Evolutionary conservation across 2,888 invertebrate species (phyloP).

Genomic region (Ariolimax columbianus): DNA sequence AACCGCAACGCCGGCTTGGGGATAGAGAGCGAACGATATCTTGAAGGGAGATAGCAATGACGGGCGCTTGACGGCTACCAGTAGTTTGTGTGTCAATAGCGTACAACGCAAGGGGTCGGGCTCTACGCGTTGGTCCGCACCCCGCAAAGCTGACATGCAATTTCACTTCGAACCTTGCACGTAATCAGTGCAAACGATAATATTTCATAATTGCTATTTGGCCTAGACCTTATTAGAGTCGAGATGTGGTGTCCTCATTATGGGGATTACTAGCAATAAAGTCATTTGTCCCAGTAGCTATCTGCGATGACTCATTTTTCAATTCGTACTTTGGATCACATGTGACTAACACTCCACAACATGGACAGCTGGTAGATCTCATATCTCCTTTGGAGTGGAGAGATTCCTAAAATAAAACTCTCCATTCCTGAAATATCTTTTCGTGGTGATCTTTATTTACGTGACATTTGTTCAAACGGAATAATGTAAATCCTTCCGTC

Average conservation of each 20-base stretch:
- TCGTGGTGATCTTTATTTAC: background rate
- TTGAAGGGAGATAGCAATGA: background rate
- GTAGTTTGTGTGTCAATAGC: slow-evolving; percentile 26
- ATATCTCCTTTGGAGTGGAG: background rate
- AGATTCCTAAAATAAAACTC: background rate
- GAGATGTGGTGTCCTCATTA: slow-evolving; percentile 11
- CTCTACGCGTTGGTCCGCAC: slow-evolving; percentile 39
- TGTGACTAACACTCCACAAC: background rate
- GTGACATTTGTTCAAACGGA: no score
- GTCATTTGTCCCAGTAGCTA: slow-evolving; percentile 1
- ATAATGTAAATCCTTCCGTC: no score
- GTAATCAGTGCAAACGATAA: slow-evolving; percentile 27
- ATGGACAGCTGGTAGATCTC: background rate
- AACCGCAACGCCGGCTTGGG: background rate
- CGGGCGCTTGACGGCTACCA: background rate
- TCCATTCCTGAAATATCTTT: background rate
- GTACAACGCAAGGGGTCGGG: background rate
- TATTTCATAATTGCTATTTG: slow-evolving; percentile 36
- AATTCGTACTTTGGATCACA: slow-evolving; percentile 2
- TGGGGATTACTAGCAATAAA: background rate
- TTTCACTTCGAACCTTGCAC: background rate
- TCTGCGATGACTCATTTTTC: background rate
- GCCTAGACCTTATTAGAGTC: slow-evolving; percentile 15
- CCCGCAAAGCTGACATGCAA: slow-evolving; percentile 32
- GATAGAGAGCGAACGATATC: background rate